Evolutionary conservation across 1,140 invertebrate species (phyloP).

Genomic region (Stegodyphus dumicola): DNA sequence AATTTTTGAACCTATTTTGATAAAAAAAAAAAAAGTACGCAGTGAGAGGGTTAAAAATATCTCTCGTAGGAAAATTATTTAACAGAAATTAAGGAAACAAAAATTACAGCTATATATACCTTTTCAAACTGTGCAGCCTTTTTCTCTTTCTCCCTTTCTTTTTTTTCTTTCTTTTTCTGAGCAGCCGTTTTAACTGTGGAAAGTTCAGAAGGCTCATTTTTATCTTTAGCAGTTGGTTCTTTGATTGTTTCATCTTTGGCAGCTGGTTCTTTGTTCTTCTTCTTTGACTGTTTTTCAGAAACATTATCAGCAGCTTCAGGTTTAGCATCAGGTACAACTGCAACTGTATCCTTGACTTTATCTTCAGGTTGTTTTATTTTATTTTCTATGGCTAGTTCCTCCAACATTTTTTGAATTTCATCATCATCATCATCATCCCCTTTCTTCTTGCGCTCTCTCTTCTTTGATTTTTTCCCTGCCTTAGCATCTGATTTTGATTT

Average conservation of each 20-base stretch:
- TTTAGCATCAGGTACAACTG: slow-evolving; percentile 2
- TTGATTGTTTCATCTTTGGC: slow-evolving; percentile 25
- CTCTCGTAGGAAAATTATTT: no score
- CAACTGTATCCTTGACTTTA: slow-evolving; percentile 24
- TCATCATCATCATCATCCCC: slow-evolving; percentile 58
- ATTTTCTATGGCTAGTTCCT: slow-evolving; percentile 56
- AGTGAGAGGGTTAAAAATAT: no score
- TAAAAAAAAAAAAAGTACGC: no score
- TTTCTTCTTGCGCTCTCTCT: slow-evolving; percentile 59
- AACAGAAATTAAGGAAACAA: background rate
- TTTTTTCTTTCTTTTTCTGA: slow-evolving; percentile 85
- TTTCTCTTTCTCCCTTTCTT: slow-evolving; percentile 84
- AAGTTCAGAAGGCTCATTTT: slow-evolving; percentile 70
- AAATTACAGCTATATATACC: slow-evolving; percentile 13
- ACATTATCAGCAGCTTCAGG: slow-evolving; percentile 2
- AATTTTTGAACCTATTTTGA: no score
- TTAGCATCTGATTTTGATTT: slow-evolving; percentile 63
- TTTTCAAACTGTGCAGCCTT: slow-evolving; percentile 69
- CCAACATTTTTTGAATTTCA: slow-evolving; percentile 40
- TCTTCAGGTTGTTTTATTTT: slow-evolving; percentile 25
- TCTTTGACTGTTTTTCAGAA: background rate
- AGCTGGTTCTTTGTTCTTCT: slow-evolving; percentile 5
- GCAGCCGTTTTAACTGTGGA: slow-evolving; percentile 82
- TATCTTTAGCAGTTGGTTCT: slow-evolving; percentile 13
- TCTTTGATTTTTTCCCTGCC: slow-evolving; percentile 54